Evolutionary conservation across 92 coral and sea anemone genomes (phyloP).

Genomic region (Porites lobata): DNA sequence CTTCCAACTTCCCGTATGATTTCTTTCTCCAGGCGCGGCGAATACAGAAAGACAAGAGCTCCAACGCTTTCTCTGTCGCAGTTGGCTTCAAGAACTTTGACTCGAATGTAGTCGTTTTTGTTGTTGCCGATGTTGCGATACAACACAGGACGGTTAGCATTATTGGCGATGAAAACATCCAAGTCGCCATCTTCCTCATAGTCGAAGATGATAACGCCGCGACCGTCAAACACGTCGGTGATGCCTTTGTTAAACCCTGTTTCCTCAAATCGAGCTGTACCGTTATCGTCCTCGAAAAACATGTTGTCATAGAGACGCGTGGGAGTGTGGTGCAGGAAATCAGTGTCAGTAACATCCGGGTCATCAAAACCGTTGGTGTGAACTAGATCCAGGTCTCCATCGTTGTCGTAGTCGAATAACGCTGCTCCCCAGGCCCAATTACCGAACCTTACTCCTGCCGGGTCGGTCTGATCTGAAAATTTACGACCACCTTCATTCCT

Average conservation of each 20-base stretch:
- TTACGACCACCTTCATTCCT: constrained; percentile 89
- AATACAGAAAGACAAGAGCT: constrained; percentile 88
- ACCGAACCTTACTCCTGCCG: constrained; percentile 86
- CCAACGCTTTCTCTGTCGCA: constrained; percentile 92
- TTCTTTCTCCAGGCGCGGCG: constrained; percentile 82
- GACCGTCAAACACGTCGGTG: constrained; percentile 89
- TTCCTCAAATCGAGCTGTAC: constrained; percentile 72
- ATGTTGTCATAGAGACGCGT: constrained; percentile 85
- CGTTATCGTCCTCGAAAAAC: constrained; percentile 83
- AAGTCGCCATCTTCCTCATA: constrained; percentile 98
- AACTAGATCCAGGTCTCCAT: constrained; percentile 94
- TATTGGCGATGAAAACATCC: constrained; percentile 89
- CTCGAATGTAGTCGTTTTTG: constrained; percentile 89
- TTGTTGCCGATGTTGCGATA: constrained; percentile 95
- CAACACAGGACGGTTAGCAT: constrained; percentile 86
- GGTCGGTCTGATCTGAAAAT: constrained; percentile 91
- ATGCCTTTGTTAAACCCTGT: constrained; percentile 84
- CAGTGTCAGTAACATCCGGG: constrained; percentile 97
- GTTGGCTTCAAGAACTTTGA: constrained; percentile 88
- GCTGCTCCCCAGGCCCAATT: constrained; percentile 99
- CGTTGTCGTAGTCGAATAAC: constrained; percentile 96
- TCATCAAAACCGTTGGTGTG: constrained; percentile 98
- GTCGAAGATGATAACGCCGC: constrained; percentile 95
- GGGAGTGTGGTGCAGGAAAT: constrained; percentile 95
- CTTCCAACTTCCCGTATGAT: constrained; percentile 85